Conservation (phyloP, 2,113 vertebrate species). For the Trochalopteron elliotii region DNA sequence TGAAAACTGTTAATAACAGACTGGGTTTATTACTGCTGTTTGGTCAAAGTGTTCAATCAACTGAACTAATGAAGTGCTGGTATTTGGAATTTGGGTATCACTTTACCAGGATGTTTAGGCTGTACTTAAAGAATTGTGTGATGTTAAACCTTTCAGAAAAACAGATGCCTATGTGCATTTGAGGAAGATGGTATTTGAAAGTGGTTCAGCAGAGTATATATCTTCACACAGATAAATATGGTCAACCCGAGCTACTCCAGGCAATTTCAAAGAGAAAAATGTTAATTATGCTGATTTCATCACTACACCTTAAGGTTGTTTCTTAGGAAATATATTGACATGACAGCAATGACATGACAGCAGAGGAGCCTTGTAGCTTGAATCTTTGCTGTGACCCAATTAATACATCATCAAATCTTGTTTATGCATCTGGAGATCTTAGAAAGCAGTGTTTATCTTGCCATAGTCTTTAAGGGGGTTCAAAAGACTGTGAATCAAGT, state of each 20-base stretch:
- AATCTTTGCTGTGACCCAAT: neutral
- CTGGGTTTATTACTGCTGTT: neutral
- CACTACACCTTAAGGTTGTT: neutral
- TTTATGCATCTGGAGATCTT: neutral
- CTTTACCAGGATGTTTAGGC: neutral
- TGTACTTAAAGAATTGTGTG: neutral
- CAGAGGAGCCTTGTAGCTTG: neutral
- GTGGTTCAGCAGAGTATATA: neutral
- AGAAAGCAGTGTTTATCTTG: neutral
- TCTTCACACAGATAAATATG: neutral
- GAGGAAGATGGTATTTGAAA: neutral
- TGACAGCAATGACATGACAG: rapidly evolving
- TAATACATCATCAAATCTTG: neutral
- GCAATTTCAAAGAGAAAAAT: neutral
- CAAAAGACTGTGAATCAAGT: neutral
- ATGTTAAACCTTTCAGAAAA: neutral
- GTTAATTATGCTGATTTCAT: neutral
- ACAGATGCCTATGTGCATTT: neutral
- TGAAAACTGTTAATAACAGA: slow-evolving; percentile 5
- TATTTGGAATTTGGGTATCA: neutral
- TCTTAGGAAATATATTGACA: neutral
- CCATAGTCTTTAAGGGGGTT: neutral
- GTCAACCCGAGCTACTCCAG: neutral
- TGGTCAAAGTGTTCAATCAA: neutral
- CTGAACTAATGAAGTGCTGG: neutral